Conservation (phyloP, 2,113 vertebrate species). For the Halichoerus grypus region DNA sequence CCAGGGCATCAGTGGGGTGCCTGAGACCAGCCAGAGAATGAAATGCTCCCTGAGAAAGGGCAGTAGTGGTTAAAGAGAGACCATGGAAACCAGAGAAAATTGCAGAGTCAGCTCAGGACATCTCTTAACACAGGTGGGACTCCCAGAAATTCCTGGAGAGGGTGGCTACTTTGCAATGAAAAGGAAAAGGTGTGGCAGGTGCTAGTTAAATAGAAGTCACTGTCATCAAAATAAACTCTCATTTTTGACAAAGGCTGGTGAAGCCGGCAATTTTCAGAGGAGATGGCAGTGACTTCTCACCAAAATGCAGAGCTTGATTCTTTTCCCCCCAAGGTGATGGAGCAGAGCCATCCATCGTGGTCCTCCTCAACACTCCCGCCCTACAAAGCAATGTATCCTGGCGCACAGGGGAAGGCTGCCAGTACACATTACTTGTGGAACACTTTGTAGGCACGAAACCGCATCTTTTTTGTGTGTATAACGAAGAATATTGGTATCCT, state of each 20-base stretch:
- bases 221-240: background rate
- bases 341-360: no score
- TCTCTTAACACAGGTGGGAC: background rate
- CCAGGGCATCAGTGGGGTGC: background rate
- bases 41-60: background rate
- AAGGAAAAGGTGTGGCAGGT: background rate
- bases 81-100: background rate
- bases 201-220: background rate
- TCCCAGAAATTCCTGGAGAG: background rate
- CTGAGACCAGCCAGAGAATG: background rate
- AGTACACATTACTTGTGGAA: background rate
- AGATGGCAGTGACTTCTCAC: background rate
- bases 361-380: background rate
- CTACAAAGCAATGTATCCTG: fast-evolving
- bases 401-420: background rate
- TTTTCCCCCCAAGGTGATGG: background rate
- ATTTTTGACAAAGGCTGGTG: constrained; percentile 25
- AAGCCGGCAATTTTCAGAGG: background rate
- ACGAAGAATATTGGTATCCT: background rate
- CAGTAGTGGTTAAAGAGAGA: background rate
- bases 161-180: background rate
- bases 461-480: background rate
- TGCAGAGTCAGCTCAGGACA: background rate
- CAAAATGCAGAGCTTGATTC: background rate
- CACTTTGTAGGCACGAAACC: background rate